Base-by-base conservation (phyloP, 2,888 invertebrate genomes). In the Campaea margaritaria region DNA sequence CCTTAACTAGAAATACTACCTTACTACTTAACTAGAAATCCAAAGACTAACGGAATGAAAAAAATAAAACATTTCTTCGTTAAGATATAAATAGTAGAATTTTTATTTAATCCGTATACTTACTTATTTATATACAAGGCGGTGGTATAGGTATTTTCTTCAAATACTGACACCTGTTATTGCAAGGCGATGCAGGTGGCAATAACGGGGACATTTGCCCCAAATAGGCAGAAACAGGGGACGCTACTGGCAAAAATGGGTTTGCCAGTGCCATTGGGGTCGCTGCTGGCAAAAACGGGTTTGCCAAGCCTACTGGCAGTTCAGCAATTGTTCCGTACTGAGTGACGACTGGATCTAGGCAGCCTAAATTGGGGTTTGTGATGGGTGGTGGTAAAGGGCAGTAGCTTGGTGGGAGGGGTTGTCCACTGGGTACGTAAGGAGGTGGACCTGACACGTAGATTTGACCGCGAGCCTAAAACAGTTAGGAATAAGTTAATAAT, bases 61-160 rank as follows among this genome's bases (percentile, higher is more conserved):
- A n/a, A n/a, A n/a, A n/a, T n/a, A n/a, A n/a, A n/a, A n/a, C n/a
- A n/a, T n/a, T n/a, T n/a, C 21, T 2, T 21, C 21, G 5, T 21
- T 21, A 21, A 3, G 2, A 21, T 31, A 31, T 31, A 31, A 10
- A 31, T 31, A 31, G 10, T 9, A 27, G 2, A 27, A 27, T 27
- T 5, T 10, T 31, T 31, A 7, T 21, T 43, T 14, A 31, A 28
- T n/a, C 34, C 1, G 11, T 5, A 48, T 11, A 31, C 8, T 5
- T 0, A 12, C 2, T 12, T 38, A 34, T 14, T 15, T 76, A 86
- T 41, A 88, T 75, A 67, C 75, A 76, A 1, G 89, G 89, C 0
- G 89, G 89, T 0, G 86, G 83, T 5, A 88, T 83, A 0, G 86
- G 84, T 7, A 87, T 83, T 58, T 85, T 87, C 55, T 76, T 87